A percentile compares a stretch with the other conserved stretches of the same genome.
phyloP scores from a whole-genome alignment of 2,888 invertebrate genomes.

The Deroplatys truncata region DNA sequence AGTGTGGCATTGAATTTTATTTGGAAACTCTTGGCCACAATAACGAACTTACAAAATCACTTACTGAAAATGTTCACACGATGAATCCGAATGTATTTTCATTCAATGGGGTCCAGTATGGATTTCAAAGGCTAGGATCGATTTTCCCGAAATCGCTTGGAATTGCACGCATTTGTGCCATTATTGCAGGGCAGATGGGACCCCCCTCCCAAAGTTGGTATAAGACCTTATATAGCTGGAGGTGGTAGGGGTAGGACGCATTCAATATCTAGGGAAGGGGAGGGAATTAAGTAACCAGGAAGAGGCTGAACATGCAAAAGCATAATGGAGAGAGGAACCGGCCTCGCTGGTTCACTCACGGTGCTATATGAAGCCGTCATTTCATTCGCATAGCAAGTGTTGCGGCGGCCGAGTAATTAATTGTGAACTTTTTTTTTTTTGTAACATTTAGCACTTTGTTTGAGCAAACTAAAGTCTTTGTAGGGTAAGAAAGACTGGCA shows the following conservation, averaged over 20 bases:
- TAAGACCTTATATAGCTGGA: constrained; percentile 6
- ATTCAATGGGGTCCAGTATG: neutral
- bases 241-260: neutral
- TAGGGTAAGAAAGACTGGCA: neutral
- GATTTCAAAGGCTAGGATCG: neutral
- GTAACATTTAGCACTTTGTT: neutral
- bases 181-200: neutral
- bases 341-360: neutral
- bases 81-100: neutral
- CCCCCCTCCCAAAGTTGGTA: neutral
- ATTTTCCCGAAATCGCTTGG: neutral
- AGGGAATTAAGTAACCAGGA: constrained; percentile 10
- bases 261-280: constrained; percentile 6
- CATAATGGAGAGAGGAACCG: constrained; percentile 6
- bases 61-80: neutral
- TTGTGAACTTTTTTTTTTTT: neutral
- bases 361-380: neutral
- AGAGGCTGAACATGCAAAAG: neutral
- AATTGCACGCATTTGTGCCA: neutral
- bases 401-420: neutral
- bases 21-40: neutral
- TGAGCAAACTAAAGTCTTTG: neutral
- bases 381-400: constrained; percentile 4
- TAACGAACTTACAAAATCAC: neutral
- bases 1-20: neutral